Base-by-base conservation (phyloP, 2,888 invertebrate species). In the Hybos culiciformis region DNA sequence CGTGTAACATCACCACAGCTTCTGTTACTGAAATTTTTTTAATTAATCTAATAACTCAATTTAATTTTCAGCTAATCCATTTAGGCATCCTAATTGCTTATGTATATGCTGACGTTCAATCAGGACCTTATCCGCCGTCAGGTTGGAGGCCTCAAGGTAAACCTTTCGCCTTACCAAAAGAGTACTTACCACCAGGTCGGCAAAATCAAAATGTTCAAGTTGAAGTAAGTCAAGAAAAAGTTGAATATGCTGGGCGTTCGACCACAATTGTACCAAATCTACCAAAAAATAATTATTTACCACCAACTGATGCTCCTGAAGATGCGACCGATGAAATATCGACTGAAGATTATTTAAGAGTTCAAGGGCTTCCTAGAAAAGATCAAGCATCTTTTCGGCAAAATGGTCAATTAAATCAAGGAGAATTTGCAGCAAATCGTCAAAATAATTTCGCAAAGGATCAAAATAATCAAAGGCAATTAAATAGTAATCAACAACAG, bases 61-160 rank as follows among this genome's bases (percentile, higher is more conserved):
- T n/a, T n/a, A n/a, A n/a, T n/a, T n/a, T n/a, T n/a, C n/a, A n/a
- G n/a, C n/a, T n/a, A n/a, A n/a, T n/a, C n/a, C n/a, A n/a, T n/a
- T n/a, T n/a, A n/a, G n/a, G n/a, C n/a, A n/a, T n/a, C n/a, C n/a
- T n/a, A n/a, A n/a, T n/a, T n/a, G n/a, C n/a, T n/a, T n/a, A n/a
- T n/a, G n/a, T n/a, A n/a, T n/a, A n/a, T n/a, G n/a, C n/a, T n/a
- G n/a, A n/a, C n/a, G n/a, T n/a, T n/a, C n/a, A n/a, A n/a, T n/a
- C n/a, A n/a, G 58, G 50, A 2, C 62, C 66, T 3, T 69, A 69
- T 53, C 57, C 62, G 2, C 53, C 68, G 3, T 53, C 64, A 5
- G 67, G 68, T 8, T 69, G 63, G 65, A 63, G 60, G 26, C 68
- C 69, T 11, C 53, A 55, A 19, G 61, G 60, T 12, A 53, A 56